These are phyloP conservation scores for Hippoglossus stenolepis DNA, from an alignment of 2,113 vertebrate species.

Conservation along the genomic window DNA sequence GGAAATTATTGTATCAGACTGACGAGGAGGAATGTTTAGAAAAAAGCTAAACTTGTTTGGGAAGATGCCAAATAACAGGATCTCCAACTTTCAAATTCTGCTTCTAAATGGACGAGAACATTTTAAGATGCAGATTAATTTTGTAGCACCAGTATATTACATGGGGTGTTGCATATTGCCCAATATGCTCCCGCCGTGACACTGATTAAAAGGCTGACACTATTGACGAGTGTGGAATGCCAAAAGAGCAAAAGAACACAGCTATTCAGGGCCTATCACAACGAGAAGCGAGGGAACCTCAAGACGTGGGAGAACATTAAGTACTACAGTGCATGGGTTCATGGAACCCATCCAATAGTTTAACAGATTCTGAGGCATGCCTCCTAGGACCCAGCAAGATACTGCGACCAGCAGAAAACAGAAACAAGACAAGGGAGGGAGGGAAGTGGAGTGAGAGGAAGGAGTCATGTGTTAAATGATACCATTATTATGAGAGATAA, in stretches of 20 bases:
- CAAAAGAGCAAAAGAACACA: slow-evolving; percentile 25
- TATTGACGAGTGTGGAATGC: slow-evolving; percentile 47
- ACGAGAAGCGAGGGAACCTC: slow-evolving; percentile 7
- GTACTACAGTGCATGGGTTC: slow-evolving; percentile 44
- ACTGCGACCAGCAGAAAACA: slow-evolving; percentile 60
- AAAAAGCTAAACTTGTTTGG: slow-evolving; percentile 10
- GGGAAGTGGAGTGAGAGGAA: slow-evolving; percentile 29
- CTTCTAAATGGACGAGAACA: slow-evolving; percentile 7
- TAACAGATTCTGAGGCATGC: slow-evolving; percentile 50
- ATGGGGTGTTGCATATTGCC: slow-evolving; percentile 27
- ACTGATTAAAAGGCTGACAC: slow-evolving; percentile 27
- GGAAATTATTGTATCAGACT: slow-evolving; percentile 22
- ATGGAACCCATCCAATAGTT: slow-evolving; percentile 49
- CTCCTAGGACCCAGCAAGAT: slow-evolving; percentile 47
- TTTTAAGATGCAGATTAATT: slow-evolving; percentile 20
- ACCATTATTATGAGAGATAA: slow-evolving; percentile 58
- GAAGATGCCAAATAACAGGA: neutral
- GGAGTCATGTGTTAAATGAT: slow-evolving; percentile 52
- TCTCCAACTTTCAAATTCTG: slow-evolving; percentile 17
- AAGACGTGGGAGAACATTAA: slow-evolving; percentile 18
- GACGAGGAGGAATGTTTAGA: slow-evolving; percentile 59
- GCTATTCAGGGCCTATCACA: slow-evolving; percentile 31
- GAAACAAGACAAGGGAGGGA: slow-evolving; percentile 52
- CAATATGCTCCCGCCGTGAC: slow-evolving; percentile 46
- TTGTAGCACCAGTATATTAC: slow-evolving; percentile 71